Percentiles rank a stretch among this genome's conserved stretches.
Evolutionary conservation across 2,113 vertebrate species (phyloP).

Genomic region (Nyctereutes procyonoides): DNA sequence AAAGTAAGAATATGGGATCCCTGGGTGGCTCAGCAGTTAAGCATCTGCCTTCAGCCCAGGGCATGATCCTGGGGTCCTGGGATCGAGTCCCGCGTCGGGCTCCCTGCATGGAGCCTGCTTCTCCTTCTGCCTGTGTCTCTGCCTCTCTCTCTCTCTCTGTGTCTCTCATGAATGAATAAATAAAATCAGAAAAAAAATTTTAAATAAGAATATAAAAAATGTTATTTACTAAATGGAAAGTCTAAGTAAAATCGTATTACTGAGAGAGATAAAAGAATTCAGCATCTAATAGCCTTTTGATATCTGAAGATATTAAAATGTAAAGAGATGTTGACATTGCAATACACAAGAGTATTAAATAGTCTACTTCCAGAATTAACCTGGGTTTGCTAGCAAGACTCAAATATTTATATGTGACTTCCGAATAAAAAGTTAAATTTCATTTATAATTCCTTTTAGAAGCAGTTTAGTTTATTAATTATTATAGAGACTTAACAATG

Average conservation of each 20-base stretch:
- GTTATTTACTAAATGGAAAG: not conserved
- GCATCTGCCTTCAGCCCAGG: too few species aligned
- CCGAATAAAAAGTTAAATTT: slow-evolving; percentile 35
- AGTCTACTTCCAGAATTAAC: not conserved
- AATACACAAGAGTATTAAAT: not conserved
- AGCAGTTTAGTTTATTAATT: slow-evolving; percentile 62
- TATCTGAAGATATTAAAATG: not conserved
- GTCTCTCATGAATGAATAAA: too few species aligned
- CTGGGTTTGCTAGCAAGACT: not conserved
- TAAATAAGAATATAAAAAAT: not conserved
- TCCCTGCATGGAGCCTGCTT: too few species aligned
- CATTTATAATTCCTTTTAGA: slow-evolving; percentile 21
- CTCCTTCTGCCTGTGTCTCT: too few species aligned
- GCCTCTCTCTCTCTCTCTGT: too few species aligned
- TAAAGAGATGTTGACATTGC: not conserved
- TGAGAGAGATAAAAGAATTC: not conserved
- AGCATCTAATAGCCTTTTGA: not conserved
- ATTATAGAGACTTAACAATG: slow-evolving; percentile 54
- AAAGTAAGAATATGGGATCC: not conserved
- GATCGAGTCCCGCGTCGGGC: too few species aligned
- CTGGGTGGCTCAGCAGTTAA: too few species aligned
- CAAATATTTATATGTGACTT: not conserved
- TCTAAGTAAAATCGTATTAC: not conserved
- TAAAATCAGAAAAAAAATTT: too few species aligned
- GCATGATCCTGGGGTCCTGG: too few species aligned